Evolutionary conservation across 2,797 vertebrate species (phyloP).

Genomic region (Myiotriccus ornatus): DNA sequence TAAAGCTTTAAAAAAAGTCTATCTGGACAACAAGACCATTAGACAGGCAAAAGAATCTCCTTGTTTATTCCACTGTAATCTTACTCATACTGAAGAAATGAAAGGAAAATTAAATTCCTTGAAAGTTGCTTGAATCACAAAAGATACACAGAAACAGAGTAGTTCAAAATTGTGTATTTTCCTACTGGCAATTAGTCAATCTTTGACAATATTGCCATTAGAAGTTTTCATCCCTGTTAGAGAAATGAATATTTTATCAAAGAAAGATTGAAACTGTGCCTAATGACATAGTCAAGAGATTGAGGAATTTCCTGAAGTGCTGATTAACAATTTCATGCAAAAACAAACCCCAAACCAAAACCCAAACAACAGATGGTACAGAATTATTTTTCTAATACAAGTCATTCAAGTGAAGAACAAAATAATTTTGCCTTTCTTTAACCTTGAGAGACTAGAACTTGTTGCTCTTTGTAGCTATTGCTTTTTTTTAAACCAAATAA

Average conservation of each 20-base stretch:
- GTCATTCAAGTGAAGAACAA: slow-evolving; percentile 15
- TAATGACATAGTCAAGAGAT: slow-evolving; percentile 42
- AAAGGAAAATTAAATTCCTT: slow-evolving; percentile 7
- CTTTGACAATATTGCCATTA: slow-evolving; percentile 1
- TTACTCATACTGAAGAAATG: neutral
- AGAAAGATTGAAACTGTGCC: slow-evolving; percentile 10
- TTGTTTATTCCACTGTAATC: slow-evolving; percentile 16
- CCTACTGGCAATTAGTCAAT: neutral
- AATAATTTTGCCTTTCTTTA: slow-evolving; percentile 35
- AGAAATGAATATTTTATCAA: slow-evolving; percentile 16
- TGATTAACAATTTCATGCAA: slow-evolving; percentile 60
- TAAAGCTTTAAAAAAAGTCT: neutral
- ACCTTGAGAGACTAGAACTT: neutral
- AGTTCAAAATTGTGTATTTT: neutral
- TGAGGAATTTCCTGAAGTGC: slow-evolving; percentile 42
- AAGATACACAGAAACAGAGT: neutral
- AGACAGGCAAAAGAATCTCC: slow-evolving; percentile 3
- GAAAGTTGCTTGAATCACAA: neutral
- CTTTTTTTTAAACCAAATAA: neutral
- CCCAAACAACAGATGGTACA: slow-evolving; percentile 67
- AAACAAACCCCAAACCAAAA: neutral
- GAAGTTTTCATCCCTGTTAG: neutral
- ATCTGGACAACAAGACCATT: neutral
- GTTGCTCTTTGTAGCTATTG: neutral
- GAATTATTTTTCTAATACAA: slow-evolving; percentile 56